phyloP scores from a whole-genome alignment of 2,888 invertebrate genomes.

The Leptothorax acervorum region DNA sequence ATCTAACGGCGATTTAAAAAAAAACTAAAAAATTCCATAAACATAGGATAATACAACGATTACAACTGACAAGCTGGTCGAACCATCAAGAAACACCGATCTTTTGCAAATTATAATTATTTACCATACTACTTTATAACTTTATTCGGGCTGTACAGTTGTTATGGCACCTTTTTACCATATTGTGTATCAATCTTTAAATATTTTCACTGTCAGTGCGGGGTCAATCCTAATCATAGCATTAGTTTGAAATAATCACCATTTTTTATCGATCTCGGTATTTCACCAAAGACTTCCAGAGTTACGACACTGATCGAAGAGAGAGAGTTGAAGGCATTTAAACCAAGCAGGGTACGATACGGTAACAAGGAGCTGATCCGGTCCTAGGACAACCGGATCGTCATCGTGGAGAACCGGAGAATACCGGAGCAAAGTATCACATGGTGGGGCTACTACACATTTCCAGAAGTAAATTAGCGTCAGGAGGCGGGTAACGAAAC shows the following conservation, averaged over 20 bases:
- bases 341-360: constrained; percentile 32
- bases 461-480: constrained; percentile 79
- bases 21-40: not conserved
- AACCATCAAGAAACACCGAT: not conserved
- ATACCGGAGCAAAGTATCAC: constrained; percentile 43
- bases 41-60: not conserved
- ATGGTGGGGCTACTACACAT: constrained; percentile 71
- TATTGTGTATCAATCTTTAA: not conserved
- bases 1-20: not conserved
- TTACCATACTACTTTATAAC: too few species aligned
- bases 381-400: constrained; percentile 75
- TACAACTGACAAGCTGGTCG: not conserved
- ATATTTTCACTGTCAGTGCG: not conserved
- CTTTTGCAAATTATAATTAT: not conserved
- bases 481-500: constrained; percentile 57
- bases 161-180: not conserved
- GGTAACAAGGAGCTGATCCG: constrained; percentile 61
- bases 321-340: not conserved
- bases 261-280: not conserved
- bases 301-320: constrained; percentile 7
- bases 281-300: not conserved
- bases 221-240: not conserved
- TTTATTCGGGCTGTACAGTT: not conserved
- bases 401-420: constrained; percentile 57
- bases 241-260: not conserved